Conservation (phyloP, 2,797 vertebrate genomes). For the Molossus molossus region DNA sequence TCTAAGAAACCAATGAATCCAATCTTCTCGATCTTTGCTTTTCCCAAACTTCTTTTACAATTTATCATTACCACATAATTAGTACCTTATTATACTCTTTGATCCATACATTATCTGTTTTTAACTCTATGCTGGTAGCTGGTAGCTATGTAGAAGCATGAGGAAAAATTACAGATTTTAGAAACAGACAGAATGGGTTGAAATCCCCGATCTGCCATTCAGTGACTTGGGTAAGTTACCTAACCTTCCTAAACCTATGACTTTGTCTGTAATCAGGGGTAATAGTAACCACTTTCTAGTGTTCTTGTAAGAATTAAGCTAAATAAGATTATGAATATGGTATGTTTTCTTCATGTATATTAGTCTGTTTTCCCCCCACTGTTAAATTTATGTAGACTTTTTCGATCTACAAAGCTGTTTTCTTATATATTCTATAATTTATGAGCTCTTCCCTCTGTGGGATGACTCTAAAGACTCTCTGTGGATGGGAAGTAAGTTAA, state of each 20-base stretch:
- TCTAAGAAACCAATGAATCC: background rate
- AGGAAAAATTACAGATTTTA: background rate
- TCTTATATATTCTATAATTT: conserved; percentile 12
- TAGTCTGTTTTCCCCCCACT: background rate
- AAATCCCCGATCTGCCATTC: conserved; percentile 10
- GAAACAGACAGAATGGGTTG: background rate
- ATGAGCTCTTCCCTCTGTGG: background rate
- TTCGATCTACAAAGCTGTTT: conserved; percentile 10
- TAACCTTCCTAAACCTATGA: background rate
- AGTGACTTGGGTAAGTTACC: background rate
- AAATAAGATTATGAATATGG: background rate
- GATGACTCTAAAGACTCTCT: conserved; percentile 38
- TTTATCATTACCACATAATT: background rate
- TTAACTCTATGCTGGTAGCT: background rate
- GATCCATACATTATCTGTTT: background rate
- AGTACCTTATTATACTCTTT: background rate
- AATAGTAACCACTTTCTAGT: conserved; percentile 23
- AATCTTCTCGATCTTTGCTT: conserved; percentile 22
- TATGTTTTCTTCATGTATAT: background rate
- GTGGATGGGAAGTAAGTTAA: background rate
- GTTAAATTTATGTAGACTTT: background rate
- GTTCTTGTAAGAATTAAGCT: conserved; percentile 17
- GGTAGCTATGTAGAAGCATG: background rate
- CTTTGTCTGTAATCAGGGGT: background rate
- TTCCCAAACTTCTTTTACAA: conserved; percentile 6